Evolutionary conservation across 2,113 vertebrate genomes (phyloP), one percentile per base, ranked within the genome.

Genomic region (Carassius carassius): DNA sequence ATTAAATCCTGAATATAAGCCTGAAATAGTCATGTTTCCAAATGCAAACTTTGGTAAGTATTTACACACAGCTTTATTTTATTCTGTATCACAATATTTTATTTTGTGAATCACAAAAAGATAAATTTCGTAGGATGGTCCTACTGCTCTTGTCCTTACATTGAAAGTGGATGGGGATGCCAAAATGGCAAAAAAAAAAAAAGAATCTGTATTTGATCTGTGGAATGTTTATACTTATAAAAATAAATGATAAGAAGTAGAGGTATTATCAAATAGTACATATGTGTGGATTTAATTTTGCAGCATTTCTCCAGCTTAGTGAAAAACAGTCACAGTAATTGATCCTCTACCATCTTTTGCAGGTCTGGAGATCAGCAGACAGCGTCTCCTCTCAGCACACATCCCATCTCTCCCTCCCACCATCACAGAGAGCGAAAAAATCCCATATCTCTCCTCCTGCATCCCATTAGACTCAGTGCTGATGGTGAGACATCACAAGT

Each of bases 281-380:
- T 49, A 23, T 17, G 23, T 51, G 47, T 75, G 44, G 44, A 25
- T 29, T n/a, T 47, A 0, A 60, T 60, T 60, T 35, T 37, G 19
- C 51, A 60, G 32, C 32, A 35, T 62, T 79, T 44, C 25, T 23
- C 10, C 37, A 63, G 78, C 78, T 62, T 79, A 23, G 19, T 41
- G 21, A 79, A 35, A 37, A 37, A 14, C 3, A 4, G 25, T 54
- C 63, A 54, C 19, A n/a, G 5, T n/a, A 14, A 51, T 14, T 49
- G 51, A 73, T 32, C 16, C 73, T 80, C 51, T 81, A 4, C 63
- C 13, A 25, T 44, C 83, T 78, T 84, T 84, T 86, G 25, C 87
- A 95, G 95, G 96, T 85, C 86, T 97, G 84, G 96, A 98, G 91
- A 95, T 98, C 74, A 94, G 96, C 88, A 99, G 97, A 89, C 97